These are phyloP conservation scores for Oncorhynchus kisutch DNA, from an alignment of 2,113 vertebrate genomes.

Conservation along the genomic window DNA sequence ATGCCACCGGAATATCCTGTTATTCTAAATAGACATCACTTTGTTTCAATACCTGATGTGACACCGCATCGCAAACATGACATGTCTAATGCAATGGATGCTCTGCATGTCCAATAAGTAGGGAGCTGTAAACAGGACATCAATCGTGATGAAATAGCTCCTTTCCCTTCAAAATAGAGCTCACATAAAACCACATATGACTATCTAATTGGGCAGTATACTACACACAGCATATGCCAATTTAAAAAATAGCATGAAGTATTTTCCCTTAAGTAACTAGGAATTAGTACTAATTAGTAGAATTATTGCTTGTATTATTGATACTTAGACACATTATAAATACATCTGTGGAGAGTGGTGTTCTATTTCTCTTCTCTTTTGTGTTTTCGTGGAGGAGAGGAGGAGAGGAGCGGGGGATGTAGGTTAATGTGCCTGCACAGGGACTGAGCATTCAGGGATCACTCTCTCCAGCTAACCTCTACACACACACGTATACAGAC, in stretches of 20 bases:
- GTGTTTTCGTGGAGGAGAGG: conserved; percentile 65
- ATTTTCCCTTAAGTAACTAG: conserved; percentile 55
- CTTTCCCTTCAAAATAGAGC: conserved; percentile 8
- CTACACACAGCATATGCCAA: conserved; percentile 11
- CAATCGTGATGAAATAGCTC: conserved; percentile 11
- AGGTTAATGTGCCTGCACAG: conserved; percentile 70
- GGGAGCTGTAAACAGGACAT: background rate
- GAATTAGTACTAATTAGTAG: conserved; percentile 69
- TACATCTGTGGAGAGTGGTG: conserved; percentile 43
- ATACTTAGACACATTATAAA: conserved; percentile 71
- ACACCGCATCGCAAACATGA: conserved; percentile 14
- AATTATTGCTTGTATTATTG: conserved; percentile 61
- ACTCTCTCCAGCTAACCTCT: conserved; percentile 57
- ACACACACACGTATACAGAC: too few relatives aligned
- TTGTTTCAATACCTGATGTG: conserved; percentile 16
- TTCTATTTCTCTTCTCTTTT: conserved; percentile 61
- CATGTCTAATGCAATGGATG: background rate
- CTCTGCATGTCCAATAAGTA: background rate
- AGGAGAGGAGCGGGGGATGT: conserved; percentile 62
- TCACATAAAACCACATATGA: conserved; percentile 26
- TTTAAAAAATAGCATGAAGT: conserved; percentile 14
- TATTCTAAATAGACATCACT: conserved; percentile 15
- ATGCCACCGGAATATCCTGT: conserved; percentile 13
- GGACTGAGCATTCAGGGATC: conserved; percentile 68
- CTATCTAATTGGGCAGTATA: conserved; percentile 40